Conservation (phyloP, 2,888 invertebrate species). For the Netelia virgata region DNA sequence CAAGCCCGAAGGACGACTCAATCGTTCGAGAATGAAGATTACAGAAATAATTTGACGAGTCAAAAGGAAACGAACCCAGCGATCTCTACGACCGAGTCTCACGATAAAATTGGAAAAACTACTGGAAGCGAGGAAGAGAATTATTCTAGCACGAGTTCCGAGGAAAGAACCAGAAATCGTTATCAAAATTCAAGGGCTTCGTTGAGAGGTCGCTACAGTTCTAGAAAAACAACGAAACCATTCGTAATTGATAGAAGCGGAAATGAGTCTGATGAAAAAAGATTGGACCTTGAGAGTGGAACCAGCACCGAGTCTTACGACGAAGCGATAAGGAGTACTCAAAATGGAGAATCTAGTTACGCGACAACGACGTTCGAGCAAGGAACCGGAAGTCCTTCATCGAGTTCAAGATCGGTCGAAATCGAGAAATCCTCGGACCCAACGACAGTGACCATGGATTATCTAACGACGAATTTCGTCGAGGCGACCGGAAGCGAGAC, state of each 20-base stretch:
- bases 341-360: background rate
- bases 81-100: background rate
- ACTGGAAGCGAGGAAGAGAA: background rate
- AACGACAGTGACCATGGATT: background rate
- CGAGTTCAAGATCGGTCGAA: constrained; percentile 12
- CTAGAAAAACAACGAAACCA: constrained; percentile 10
- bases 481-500: background rate
- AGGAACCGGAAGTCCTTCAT: background rate
- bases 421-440: background rate
- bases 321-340: background rate
- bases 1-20: constrained; percentile 2
- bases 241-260: background rate
- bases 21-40: background rate
- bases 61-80: background rate
- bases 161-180: constrained; percentile 3
- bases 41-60: constrained; percentile 7
- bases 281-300: background rate
- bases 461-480: constrained; percentile 6
- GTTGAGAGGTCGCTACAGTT: background rate
- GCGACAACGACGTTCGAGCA: constrained; percentile 11
- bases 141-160: background rate
- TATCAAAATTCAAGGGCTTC: background rate
- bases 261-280: background rate
- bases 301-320: background rate
- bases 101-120: constrained; percentile 2